Evolutionary conservation across 1,140 invertebrate species (phyloP).

Genomic region (Aphelinus certus): DNA sequence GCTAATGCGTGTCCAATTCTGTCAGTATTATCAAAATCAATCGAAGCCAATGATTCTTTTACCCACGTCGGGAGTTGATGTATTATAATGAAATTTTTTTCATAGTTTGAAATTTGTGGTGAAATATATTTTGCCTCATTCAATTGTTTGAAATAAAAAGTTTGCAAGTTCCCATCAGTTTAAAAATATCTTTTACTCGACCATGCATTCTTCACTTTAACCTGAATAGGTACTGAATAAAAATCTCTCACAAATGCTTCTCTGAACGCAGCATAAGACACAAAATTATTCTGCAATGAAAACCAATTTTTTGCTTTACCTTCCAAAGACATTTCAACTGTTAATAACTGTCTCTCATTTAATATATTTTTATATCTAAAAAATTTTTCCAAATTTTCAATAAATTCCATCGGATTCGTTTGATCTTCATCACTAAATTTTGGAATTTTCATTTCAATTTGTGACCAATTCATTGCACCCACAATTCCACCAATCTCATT

Average conservation of each 20-base stretch:
- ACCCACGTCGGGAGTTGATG: slow-evolving; percentile 38
- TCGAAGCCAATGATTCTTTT: slow-evolving; percentile 28
- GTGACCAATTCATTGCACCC: not conserved
- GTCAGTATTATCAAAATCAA: slow-evolving; percentile 26
- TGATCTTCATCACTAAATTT: no score
- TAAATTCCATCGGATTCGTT: no score
- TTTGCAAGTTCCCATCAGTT: slow-evolving; percentile 31
- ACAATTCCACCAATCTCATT: no score
- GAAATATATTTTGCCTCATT: slow-evolving; percentile 37
- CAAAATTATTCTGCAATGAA: not conserved
- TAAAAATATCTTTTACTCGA: slow-evolving; percentile 16
- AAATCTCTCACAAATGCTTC: slow-evolving; percentile 37
- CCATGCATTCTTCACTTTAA: slow-evolving; percentile 41
- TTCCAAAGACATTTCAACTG: no score
- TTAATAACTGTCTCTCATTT: no score
- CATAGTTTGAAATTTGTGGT: slow-evolving; percentile 36
- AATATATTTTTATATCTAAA: no score
- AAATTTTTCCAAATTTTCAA: no score
- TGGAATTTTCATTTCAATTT: no score
- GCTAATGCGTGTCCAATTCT: slow-evolving; percentile 33
- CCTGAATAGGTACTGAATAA: slow-evolving; percentile 40
- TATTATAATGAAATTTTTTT: slow-evolving; percentile 42
- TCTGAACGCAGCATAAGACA: slow-evolving; percentile 8
- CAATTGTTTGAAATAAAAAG: slow-evolving; percentile 41
- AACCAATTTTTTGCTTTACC: no score